Percentiles rank a stretch among this genome's conserved stretches.
phyloP scores from a whole-genome alignment of 2,797 vertebrate genomes.

The Coreius guichenoti region DNA sequence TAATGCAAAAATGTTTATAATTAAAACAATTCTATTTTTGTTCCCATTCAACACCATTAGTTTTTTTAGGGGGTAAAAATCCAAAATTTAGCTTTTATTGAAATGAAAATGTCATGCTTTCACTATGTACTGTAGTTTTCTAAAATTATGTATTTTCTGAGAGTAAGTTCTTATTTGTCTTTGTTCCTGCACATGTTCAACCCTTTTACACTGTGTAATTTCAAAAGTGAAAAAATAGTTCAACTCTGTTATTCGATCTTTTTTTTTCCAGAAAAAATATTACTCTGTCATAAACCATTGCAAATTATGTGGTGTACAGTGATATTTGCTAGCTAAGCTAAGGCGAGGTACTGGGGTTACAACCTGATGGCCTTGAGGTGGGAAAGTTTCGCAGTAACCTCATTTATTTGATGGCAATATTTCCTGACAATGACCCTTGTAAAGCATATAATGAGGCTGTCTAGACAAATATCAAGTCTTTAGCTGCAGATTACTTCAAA shows the following conservation, averaged over 20 bases:
- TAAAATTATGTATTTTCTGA: not conserved
- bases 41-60: not conserved
- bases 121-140: not conserved
- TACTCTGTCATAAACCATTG: not conserved
- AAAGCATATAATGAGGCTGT: not conserved
- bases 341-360: not conserved
- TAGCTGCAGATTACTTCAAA: not conserved
- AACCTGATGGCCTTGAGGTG: not conserved
- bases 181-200: not conserved
- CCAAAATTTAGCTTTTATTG: not conserved
- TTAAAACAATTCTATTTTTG: not conserved
- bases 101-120: not conserved
- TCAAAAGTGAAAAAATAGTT: not conserved
- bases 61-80: not conserved
- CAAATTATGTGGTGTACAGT: not conserved
- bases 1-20: not conserved
- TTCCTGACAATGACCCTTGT: slow-evolving; percentile 5
- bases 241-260: not conserved
- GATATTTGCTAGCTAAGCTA: not conserved
- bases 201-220: not conserved
- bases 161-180: not conserved
- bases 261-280: not conserved
- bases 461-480: not conserved
- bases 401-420: not conserved
- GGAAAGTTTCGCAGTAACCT: not conserved